These are phyloP conservation scores for Montipora capitata DNA, from an alignment of 92 coral and sea anemone genomes.

Conservation along the genomic window DNA sequence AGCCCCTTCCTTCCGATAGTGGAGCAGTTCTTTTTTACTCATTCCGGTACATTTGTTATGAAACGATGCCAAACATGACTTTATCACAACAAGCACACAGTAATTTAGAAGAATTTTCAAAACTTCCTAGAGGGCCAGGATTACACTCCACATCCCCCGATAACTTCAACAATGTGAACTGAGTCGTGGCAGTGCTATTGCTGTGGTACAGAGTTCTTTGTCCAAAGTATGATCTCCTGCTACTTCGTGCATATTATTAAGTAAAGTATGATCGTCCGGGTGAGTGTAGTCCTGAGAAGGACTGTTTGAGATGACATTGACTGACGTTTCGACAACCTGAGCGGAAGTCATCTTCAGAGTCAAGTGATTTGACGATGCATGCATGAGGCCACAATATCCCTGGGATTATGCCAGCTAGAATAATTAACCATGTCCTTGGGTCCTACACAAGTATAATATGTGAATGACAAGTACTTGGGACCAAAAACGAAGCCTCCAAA, in stretches of 20 bases:
- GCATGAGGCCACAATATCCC: not conserved
- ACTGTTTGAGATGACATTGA: too few species aligned
- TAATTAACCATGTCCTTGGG: not conserved
- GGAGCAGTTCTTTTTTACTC: constrained; percentile 18
- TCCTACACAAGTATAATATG: not conserved
- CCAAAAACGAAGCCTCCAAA: constrained; percentile 6
- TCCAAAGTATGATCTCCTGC: not conserved
- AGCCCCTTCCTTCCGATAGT: constrained; percentile 26
- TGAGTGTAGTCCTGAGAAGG: too few species aligned
- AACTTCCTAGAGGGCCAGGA: constrained; percentile 29
- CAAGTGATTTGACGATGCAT: not conserved
- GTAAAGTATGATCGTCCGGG: too few species aligned
- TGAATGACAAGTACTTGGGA: not conserved
- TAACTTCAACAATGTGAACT: constrained; percentile 31
- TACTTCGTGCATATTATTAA: not conserved
- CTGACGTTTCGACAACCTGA: too few species aligned
- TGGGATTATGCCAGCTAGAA: not conserved
- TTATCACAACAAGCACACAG: not conserved
- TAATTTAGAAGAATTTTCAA: constrained; percentile 5
- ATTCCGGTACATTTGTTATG: not conserved
- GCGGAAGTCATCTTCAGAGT: too few species aligned
- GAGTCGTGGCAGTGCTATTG: constrained; percentile 54
- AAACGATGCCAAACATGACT: too few species aligned
- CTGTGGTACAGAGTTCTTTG: constrained; percentile 44
- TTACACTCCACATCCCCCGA: constrained; percentile 44